Evolutionary conservation across 2,113 vertebrate species (phyloP).

Genomic region (Corythaixoides concolor): DNA sequence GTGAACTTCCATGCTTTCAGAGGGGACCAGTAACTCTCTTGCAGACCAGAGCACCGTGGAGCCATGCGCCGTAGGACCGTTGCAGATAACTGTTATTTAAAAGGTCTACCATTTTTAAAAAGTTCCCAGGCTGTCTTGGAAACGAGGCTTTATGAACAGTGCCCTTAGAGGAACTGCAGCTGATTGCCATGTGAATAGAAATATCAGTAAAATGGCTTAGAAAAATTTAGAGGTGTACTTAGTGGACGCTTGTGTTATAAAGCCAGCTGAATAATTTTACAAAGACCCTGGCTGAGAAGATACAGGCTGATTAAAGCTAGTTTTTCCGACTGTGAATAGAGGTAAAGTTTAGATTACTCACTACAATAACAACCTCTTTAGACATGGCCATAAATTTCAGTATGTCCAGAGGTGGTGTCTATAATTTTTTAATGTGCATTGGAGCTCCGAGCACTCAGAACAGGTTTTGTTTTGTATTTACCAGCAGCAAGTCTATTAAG

Average conservation of each 20-base stretch:
- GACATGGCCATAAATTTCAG: constrained; percentile 63
- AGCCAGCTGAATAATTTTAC: constrained; percentile 43
- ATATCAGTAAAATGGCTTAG: constrained; percentile 47
- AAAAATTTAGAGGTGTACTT: constrained; percentile 53
- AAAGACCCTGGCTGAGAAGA: constrained; percentile 31
- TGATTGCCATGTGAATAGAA: constrained; percentile 51
- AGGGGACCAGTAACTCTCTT: constrained; percentile 31
- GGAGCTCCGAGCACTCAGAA: constrained; percentile 47
- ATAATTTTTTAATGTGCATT: constrained; percentile 71
- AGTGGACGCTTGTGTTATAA: constrained; percentile 33
- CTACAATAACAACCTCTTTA: constrained; percentile 65
- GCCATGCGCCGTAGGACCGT: not conserved
- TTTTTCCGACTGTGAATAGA: constrained; percentile 51
- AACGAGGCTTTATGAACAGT: constrained; percentile 4
- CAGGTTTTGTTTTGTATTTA: constrained; percentile 72
- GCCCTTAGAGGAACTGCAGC: constrained; percentile 28
- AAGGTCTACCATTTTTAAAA: constrained; percentile 45
- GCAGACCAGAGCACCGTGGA: constrained; percentile 27
- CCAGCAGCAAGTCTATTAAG: constrained; percentile 72
- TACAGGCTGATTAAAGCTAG: constrained; percentile 39
- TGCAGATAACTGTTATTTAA: constrained; percentile 59
- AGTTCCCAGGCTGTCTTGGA: constrained; percentile 41
- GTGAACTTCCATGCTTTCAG: constrained; percentile 66
- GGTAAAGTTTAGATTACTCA: constrained; percentile 65
- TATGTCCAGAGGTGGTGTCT: constrained; percentile 68